phyloP scores from a whole-genome alignment of 1,140 invertebrate species.

The Zaprionus taronus region DNA sequence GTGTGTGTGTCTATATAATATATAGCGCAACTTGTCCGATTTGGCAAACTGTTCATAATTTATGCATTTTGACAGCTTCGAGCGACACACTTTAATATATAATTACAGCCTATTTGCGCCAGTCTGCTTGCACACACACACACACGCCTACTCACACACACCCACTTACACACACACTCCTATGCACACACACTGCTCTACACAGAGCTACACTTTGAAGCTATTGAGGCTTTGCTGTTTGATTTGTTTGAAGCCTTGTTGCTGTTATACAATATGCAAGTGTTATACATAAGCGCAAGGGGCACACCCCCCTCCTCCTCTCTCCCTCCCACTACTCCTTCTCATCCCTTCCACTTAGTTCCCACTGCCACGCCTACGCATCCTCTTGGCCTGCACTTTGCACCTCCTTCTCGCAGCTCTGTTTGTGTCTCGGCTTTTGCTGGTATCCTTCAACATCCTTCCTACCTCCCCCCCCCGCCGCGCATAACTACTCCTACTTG shows the following conservation, averaged over 20 bases:
- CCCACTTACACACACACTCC: no score
- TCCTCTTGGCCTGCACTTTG: not conserved
- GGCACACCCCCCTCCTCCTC: conserved; percentile 2
- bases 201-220: no score
- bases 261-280: conserved; percentile 36
- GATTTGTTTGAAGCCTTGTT: conserved; percentile 5
- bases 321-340: no score
- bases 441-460: not conserved
- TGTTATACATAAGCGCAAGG: conserved; percentile 35
- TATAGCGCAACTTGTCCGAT: not conserved
- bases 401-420: conserved; percentile 29
- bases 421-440: conserved; percentile 11
- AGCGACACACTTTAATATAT: conserved; percentile 1
- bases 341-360: not conserved
- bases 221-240: no score
- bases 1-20: not conserved
- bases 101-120: not conserved
- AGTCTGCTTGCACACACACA: not conserved
- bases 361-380: conserved; percentile 5
- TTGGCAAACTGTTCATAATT: no score
- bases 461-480: no score
- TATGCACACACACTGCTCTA: no score
- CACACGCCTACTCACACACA: no score
- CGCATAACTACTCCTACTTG: not conserved
- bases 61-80: not conserved